Base-by-base conservation (phyloP, 2,888 invertebrate genomes). In the Campopleginae sp. region DNA sequence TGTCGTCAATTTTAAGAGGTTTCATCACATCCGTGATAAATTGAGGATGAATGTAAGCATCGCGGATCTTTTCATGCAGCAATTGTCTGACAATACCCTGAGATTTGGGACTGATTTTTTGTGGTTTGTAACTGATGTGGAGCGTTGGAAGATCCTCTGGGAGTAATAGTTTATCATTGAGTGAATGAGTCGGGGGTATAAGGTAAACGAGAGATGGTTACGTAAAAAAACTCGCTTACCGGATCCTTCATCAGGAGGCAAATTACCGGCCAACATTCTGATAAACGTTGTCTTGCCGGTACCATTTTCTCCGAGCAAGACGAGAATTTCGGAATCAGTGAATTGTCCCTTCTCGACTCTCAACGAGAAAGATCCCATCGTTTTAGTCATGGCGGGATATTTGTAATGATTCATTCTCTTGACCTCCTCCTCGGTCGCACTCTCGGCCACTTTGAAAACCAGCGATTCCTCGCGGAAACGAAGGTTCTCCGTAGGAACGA, bases 251-350 rank as follows among this genome's bases (percentile, higher is more conserved):
- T 99, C 99, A 1, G 99, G 98, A 89, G 97, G 96, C 92, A 99
- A 95, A 92, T 98, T 98, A 74, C 99, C 99, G 90, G 99, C 99
- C 92, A 99, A 95, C 98, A 99, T 98, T 91, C 99, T 95, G 91
- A 99, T 99, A 93, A 99, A 99, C 8, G 99, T 99, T 0, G 99
- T 99, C 94, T 99, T 99, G 68, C 99, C 99, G 33, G 99, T 99
- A 87, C 99, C 99, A 94, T 99, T 99, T 94, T 99, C 99, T 58
- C 97, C 97, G 84, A 99, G 95, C 93, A 99, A 95, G 12, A 99
- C 99, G 91, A 99, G 96, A 94, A 99, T 99, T 94, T 99, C 99
- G 0, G 99, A 99, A 94, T 99, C 99, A 17, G 99, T 99, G 94
- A 99, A 99, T 93, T 98, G 98, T 12, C 99, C 99, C 87, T 96